Evolutionary conservation across 2,888 invertebrate genomes (phyloP).

Genomic region (Teinopalpus imperialis): DNA sequence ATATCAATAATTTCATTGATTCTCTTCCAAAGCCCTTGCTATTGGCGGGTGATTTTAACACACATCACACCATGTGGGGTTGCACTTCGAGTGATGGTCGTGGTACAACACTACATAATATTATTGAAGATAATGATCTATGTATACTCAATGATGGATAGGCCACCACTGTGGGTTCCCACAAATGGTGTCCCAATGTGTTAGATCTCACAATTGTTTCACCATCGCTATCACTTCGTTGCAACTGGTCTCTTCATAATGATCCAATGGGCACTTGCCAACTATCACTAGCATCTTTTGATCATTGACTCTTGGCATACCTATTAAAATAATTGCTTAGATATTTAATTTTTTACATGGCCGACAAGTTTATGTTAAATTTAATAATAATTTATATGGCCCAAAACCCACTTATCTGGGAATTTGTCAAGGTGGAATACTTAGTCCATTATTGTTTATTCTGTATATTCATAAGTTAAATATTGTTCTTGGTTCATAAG

Average conservation of each 20-base stretch:
- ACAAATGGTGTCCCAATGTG: too few relatives aligned
- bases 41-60: too few relatives aligned
- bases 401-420: conserved; percentile 23
- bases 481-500: conserved; percentile 22
- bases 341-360: too few relatives aligned
- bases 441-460: conserved; percentile 14
- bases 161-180: not conserved
- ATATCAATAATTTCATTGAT: not conserved
- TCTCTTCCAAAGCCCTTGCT: not conserved
- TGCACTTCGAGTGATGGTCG: too few relatives aligned
- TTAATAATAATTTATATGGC: too few relatives aligned
- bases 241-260: not conserved
- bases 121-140: conserved; percentile 20
- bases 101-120: conserved; percentile 6
- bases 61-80: too few relatives aligned
- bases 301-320: too few relatives aligned
- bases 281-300: not conserved
- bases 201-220: conserved; percentile 5
- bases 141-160: not conserved
- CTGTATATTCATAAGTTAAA: conserved; percentile 26
- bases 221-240: not conserved
- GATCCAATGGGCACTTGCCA: conserved; percentile 10
- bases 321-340: too few relatives aligned
- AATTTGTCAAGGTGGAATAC: conserved; percentile 26
- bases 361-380: too few relatives aligned